Base-by-base conservation (phyloP, 1,140 invertebrate species). In the Drosophila saltans region DNA sequence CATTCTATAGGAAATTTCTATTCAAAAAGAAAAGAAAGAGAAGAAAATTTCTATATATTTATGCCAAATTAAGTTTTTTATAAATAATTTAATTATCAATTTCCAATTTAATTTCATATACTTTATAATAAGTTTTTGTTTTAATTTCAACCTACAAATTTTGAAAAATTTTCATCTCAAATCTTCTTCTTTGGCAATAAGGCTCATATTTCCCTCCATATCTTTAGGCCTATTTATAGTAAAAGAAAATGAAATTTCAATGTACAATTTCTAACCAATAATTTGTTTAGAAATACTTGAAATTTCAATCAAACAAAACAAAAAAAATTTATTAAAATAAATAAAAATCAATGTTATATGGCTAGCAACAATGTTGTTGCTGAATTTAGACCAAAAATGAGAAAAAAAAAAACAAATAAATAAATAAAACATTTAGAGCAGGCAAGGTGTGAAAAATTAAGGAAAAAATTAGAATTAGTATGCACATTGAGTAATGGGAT, bases 201-300 rank as follows among this genome's bases (percentile, higher is more conserved):
- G 33, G 16, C 21, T 52, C 45, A 52, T 24, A 52, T 52, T 52
- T 52, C 45, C 45, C 26, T 26, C 45, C 45, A 52, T 26, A 8
- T 3, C 9, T 52, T 3, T 24, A 10, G 45, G 45, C 45, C 45
- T 52, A 52, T 52, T 52, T 52, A 26, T 52, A 52, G 45, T 26
- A 3, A 16, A 5, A 26, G 8, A 43, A 43, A 52, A 26, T 52
- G 45, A 3, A 52, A 52, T 10, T 52, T 52, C 45, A 52, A 10
- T 26, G 2, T 24, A 26, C 9, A 21, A 52, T 7, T 24, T 52
- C 2, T 24, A 9, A 9, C 21, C 7, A 52, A 52, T 69, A 78
- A 66, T 77, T 77, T 77, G 70, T 70, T 75, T 76, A 60, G 41
- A 52, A 52, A 52, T 52, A 52, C 45, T 52, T 52, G 45, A 59